These are phyloP conservation scores for Hirudo medicinalis DNA, from an alignment of 1,140 invertebrate genomes.

Conservation along the genomic window DNA sequence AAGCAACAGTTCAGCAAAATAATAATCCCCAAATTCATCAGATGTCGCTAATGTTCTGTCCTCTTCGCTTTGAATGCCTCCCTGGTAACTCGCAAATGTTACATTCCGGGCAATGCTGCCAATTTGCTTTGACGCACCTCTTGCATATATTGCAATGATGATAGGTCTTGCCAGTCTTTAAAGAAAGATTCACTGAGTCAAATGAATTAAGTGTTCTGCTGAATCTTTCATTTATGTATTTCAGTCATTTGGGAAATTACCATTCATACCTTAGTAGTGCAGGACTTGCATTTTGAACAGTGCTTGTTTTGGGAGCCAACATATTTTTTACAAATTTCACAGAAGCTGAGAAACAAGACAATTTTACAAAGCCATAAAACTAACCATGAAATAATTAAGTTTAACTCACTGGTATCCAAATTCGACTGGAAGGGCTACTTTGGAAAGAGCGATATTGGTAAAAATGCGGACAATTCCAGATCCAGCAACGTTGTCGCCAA, in stretches of 20 bases:
- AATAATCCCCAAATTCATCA: no score
- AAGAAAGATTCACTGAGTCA: not conserved
- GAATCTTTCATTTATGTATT: not conserved
- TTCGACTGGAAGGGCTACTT: not conserved
- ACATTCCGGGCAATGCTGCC: not conserved
- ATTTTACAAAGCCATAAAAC: not conserved
- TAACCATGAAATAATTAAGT: not conserved
- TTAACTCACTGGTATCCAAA: conserved; percentile 2
- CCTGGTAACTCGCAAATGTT: not conserved
- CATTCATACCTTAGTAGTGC: not conserved
- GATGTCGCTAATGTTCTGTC: no score
- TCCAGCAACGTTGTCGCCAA: not conserved
- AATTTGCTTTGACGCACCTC: not conserved
- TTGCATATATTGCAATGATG: not conserved
- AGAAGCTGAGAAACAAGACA: not conserved
- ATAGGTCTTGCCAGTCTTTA: not conserved
- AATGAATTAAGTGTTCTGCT: not conserved
- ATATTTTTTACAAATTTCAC: conserved; percentile 9
- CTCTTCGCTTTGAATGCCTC: not conserved
- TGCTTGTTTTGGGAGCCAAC: not conserved
- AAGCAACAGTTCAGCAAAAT: no score
- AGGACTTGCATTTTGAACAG: not conserved
- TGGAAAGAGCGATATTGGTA: not conserved
- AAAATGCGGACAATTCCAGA: not conserved
- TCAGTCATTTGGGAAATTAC: not conserved